These are phyloP conservation scores for Dioctria rufipes DNA, from an alignment of 2,888 invertebrate genomes.

Conservation along the genomic window DNA sequence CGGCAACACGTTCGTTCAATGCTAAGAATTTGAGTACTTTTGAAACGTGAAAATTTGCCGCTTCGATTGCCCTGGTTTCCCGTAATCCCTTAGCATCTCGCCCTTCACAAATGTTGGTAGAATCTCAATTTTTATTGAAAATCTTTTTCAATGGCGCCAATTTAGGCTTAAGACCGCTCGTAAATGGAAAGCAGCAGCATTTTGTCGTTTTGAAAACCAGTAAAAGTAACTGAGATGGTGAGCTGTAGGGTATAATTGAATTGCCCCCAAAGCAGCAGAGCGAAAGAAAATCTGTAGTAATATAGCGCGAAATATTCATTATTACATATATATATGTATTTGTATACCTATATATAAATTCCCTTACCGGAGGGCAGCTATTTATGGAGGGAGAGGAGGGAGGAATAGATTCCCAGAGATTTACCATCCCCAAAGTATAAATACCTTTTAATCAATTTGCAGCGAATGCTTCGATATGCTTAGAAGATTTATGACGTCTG, in stretches of 20 bases:
- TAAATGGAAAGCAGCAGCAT: constrained; percentile 26
- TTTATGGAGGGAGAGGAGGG: neutral
- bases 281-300: neutral
- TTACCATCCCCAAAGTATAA: neutral
- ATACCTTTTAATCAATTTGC: constrained; percentile 41
- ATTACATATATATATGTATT: neutral
- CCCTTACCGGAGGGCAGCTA: constrained; percentile 6
- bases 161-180: constrained; percentile 30
- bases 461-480: neutral
- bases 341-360: neutral
- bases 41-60: constrained; percentile 43
- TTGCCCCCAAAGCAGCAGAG: constrained; percentile 24
- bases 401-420: neutral
- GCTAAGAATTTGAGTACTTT: constrained; percentile 16
- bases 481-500: too few relatives aligned
- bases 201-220: neutral
- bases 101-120: constrained; percentile 8
- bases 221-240: constrained; percentile 27
- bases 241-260: constrained; percentile 26
- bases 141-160: constrained; percentile 45
- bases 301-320: constrained; percentile 44
- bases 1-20: neutral
- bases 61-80: constrained; percentile 4
- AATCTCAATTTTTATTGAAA: constrained; percentile 48
- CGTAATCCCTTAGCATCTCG: constrained; percentile 18